Conservation (phyloP, 1,140 invertebrate species). For the Leptinotarsa texana region DNA sequence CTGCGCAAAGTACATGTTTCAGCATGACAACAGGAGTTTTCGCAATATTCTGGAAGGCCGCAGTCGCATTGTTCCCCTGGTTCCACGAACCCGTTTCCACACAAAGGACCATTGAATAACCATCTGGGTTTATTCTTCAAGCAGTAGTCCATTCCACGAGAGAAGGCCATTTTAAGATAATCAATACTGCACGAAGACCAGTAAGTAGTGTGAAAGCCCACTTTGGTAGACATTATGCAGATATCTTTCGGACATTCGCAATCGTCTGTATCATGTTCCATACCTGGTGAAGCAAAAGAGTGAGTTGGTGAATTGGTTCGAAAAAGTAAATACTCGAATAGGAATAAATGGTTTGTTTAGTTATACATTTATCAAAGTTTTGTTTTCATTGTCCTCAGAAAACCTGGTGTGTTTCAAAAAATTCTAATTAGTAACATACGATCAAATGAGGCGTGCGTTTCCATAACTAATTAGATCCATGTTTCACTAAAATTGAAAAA, state of each 20-base stretch:
- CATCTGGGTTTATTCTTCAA: constrained; percentile 74
- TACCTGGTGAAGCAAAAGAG: constrained; percentile 59
- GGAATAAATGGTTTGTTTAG: too few species aligned
- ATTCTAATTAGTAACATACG: too few species aligned
- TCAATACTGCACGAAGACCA: not conserved
- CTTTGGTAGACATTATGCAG: constrained; percentile 87
- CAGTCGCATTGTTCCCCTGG: constrained; percentile 96
- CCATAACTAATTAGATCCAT: too few species aligned
- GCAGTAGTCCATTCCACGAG: constrained; percentile 90
- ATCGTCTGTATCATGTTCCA: constrained; percentile 90
- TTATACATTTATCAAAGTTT: too few species aligned
- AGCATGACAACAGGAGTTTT: constrained; percentile 89
- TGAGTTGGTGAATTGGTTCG: too few species aligned
- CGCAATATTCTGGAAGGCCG: constrained; percentile 76
- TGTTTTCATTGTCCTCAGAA: too few species aligned
- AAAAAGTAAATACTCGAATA: too few species aligned
- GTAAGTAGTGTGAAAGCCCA: not conserved
- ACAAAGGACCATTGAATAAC: constrained; percentile 85
- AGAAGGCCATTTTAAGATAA: not conserved
- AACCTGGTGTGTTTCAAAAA: too few species aligned
- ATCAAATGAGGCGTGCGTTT: too few species aligned
- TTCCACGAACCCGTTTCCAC: constrained; percentile 96
- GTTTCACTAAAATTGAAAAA: too few species aligned
- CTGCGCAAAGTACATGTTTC: constrained; percentile 79
- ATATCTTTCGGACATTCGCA: constrained; percentile 84